Evolutionary conservation across 1,140 invertebrate species (phyloP).

Genomic region (Panagrolaimus sp.): DNA sequence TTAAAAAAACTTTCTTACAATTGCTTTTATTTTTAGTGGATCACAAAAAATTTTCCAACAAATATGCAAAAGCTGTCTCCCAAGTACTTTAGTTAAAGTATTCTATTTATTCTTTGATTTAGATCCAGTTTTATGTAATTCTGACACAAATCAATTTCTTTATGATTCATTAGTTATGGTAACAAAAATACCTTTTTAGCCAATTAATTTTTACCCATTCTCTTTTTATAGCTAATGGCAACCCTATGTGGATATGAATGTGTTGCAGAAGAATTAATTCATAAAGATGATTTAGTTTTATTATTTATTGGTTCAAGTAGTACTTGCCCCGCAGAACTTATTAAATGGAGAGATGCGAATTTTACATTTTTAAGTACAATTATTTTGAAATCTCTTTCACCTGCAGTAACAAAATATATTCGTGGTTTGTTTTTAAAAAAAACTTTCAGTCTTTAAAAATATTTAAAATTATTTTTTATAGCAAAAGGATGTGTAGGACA

Average conservation of each 20-base stretch:
- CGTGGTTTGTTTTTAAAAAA: constrained; percentile 65
- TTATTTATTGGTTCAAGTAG: constrained; percentile 93
- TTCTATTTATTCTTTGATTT: constrained; percentile 97
- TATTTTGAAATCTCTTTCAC: constrained; percentile 82
- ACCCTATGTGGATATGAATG: constrained; percentile 78
- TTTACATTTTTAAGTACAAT: constrained; percentile 91
- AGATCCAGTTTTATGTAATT: constrained; percentile 67
- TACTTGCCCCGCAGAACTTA: constrained; percentile 63
- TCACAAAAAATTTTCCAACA: constrained; percentile 62
- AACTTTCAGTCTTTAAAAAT: constrained; percentile 12
- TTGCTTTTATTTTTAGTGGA: constrained; percentile 40
- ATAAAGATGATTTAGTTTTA: constrained; percentile 89
- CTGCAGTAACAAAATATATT: constrained; percentile 87
- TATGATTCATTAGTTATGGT: constrained; percentile 45
- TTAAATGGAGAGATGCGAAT: constrained; percentile 82
- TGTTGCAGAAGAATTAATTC: constrained; percentile 87
- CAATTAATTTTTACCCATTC: constrained; percentile 8
- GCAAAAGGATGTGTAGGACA: constrained; percentile 87
- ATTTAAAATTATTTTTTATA: constrained; percentile 62
- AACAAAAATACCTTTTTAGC: not conserved
- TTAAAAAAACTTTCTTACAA: not conserved
- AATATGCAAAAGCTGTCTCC: constrained; percentile 87
- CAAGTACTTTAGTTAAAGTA: constrained; percentile 95
- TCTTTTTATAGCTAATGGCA: constrained; percentile 72
- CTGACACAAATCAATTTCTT: constrained; percentile 23